Evolutionary conservation across 2,113 vertebrate genomes (phyloP).

Genomic region (Etheostoma spectabile): DNA sequence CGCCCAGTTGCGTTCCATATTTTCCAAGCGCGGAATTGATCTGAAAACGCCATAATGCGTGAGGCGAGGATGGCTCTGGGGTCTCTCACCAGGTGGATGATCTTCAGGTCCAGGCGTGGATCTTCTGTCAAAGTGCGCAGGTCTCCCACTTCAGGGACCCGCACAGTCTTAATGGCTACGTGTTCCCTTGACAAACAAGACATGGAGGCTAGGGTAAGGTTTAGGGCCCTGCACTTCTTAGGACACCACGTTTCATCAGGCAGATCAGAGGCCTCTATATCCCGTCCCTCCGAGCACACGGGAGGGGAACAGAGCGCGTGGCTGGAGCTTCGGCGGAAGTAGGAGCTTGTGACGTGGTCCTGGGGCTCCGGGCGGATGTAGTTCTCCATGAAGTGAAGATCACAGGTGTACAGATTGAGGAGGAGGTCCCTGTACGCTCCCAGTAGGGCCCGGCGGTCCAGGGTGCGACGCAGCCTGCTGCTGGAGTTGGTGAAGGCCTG

Average conservation of each 20-base stretch:
- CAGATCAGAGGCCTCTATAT: not conserved
- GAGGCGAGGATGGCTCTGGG: conserved; percentile 87
- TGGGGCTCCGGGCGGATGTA: conserved; percentile 84
- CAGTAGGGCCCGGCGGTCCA: conserved; percentile 82
- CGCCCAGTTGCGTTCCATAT: conserved; percentile 86
- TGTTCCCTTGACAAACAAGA: conserved; percentile 78
- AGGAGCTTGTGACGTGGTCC: conserved; percentile 81
- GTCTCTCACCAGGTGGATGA: conserved; percentile 88
- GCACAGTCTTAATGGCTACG: conserved; percentile 85
- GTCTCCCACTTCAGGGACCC: conserved; percentile 84
- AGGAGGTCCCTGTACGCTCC: conserved; percentile 86
- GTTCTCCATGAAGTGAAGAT: conserved; percentile 85
- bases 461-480: conserved; percentile 66
- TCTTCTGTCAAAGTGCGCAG: conserved; percentile 85
- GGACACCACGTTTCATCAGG: conserved; percentile 82
- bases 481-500: conserved; percentile 84
- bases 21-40: conserved; percentile 84
- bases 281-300: conserved; percentile 69
- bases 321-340: conserved; percentile 85
- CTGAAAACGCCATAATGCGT: conserved; percentile 82
- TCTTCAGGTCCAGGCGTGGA: conserved; percentile 85
- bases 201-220: conserved; percentile 83
- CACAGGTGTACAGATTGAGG: conserved; percentile 85
- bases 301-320: conserved; percentile 86
- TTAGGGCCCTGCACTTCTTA: conserved; percentile 81